Conservation (phyloP, 2,888 invertebrate genomes). For the Troides helena region DNA sequence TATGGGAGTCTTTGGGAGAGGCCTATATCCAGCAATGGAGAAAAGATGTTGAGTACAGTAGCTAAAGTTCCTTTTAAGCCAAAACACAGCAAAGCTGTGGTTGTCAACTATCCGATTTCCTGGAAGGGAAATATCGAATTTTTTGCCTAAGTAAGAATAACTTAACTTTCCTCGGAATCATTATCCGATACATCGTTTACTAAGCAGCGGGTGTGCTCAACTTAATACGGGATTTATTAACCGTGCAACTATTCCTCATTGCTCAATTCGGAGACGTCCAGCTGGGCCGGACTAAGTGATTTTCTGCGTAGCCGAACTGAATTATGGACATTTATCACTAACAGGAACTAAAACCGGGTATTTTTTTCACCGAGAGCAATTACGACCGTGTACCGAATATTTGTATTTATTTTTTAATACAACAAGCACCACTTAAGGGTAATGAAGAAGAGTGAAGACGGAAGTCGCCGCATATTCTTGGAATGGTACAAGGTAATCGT, state of each 20-base stretch:
- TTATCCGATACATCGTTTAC: slow-evolving; percentile 45
- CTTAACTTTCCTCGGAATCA: slow-evolving; percentile 31
- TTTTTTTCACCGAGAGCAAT: neutral
- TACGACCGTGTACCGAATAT: neutral
- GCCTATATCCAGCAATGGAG: too few relatives aligned
- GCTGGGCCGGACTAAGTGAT: slow-evolving; percentile 21
- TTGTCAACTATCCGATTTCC: neutral
- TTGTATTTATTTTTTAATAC: neutral
- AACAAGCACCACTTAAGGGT: too few relatives aligned
- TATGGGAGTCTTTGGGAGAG: too few relatives aligned
- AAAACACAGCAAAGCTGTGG: neutral
- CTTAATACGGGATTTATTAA: slow-evolving; percentile 22
- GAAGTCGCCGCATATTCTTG: too few relatives aligned
- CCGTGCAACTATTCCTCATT: slow-evolving; percentile 15
- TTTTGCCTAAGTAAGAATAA: neutral
- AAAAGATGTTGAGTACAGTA: too few relatives aligned
- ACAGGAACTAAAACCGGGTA: neutral
- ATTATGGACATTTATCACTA: slow-evolving; percentile 3
- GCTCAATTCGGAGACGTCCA: slow-evolving; percentile 18
- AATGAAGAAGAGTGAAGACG: too few relatives aligned
- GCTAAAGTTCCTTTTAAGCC: too few relatives aligned
- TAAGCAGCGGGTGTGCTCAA: slow-evolving; percentile 44
- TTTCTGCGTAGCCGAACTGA: slow-evolving; percentile 15
- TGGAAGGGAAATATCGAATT: neutral
- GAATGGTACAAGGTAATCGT: too few relatives aligned